Conservation (phyloP, 1,140 invertebrate genomes). For the Tyrophagus putrescentiae region DNA sequence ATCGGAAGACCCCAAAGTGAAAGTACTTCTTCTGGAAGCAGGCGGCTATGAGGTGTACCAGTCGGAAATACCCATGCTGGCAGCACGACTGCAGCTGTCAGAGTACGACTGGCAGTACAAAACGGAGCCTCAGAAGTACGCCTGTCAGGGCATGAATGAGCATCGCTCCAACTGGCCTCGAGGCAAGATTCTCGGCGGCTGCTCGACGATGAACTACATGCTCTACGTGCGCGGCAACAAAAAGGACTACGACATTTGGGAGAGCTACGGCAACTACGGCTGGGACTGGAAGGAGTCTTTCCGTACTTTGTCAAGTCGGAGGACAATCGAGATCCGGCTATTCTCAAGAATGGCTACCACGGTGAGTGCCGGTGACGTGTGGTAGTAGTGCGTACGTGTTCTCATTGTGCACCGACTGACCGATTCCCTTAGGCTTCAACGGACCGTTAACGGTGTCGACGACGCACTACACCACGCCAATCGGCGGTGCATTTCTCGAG, state of each 20-base stretch:
- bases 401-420: slow-evolving; percentile 8
- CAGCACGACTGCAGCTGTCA: slow-evolving; percentile 23
- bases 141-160: slow-evolving; percentile 30
- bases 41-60: slow-evolving; percentile 68
- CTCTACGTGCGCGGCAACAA: slow-evolving; percentile 83
- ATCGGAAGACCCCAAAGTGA: slow-evolving; percentile 40
- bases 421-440: slow-evolving; percentile 8
- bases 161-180: slow-evolving; percentile 26
- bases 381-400: neutral
- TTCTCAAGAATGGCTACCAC: slow-evolving; percentile 44
- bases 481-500: slow-evolving; percentile 49
- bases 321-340: slow-evolving; percentile 69
- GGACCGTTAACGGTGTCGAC: slow-evolving; percentile 30
- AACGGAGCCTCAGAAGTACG: slow-evolving; percentile 34
- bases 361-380: slow-evolving; percentile 7
- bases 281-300: slow-evolving; percentile 79
- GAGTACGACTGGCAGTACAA: slow-evolving; percentile 33
- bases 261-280: slow-evolving; percentile 58
- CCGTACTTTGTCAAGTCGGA: slow-evolving; percentile 53
- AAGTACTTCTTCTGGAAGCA: slow-evolving; percentile 51
- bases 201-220: slow-evolving; percentile 86
- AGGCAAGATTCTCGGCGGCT: slow-evolving; percentile 44
- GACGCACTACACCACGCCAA: slow-evolving; percentile 29
- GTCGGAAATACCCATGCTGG: slow-evolving; percentile 38
- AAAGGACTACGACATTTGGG: slow-evolving; percentile 84